Percentiles rank a stretch among this genome's conserved stretches.
These are phyloP conservation scores for Drosophila acutilabella DNA, from an alignment of 2,888 invertebrate species.

Conservation along the genomic window DNA sequence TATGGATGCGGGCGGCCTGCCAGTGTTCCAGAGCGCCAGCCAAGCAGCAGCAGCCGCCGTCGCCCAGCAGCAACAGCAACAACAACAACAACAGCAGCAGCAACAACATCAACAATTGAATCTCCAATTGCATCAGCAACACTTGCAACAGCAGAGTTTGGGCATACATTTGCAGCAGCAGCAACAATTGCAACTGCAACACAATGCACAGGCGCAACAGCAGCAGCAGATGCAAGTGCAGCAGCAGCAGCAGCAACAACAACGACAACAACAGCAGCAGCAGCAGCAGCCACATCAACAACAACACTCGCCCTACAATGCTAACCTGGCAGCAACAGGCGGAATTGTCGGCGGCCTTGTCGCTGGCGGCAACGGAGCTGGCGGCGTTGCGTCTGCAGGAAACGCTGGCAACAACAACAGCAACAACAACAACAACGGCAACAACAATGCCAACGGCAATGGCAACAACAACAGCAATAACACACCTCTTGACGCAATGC, in stretches of 20 bases:
- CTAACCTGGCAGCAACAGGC: slow-evolving; percentile 71
- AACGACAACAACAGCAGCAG: slow-evolving; percentile 43
- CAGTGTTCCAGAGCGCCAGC: slow-evolving; percentile 86
- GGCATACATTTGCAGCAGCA: slow-evolving; percentile 79
- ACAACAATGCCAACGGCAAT: slow-evolving; percentile 42
- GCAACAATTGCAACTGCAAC: slow-evolving; percentile 74
- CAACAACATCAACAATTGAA: slow-evolving; percentile 80
- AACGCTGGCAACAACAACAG: slow-evolving; percentile 43
- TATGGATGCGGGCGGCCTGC: slow-evolving; percentile 86
- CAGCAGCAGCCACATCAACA: slow-evolving; percentile 61
- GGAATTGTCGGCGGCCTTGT: slow-evolving; percentile 80
- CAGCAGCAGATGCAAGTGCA: slow-evolving; percentile 74
- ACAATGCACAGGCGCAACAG: slow-evolving; percentile 83
- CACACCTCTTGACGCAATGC: slow-evolving; percentile 87
- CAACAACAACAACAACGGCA: slow-evolving; percentile 41
- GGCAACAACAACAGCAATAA: slow-evolving; percentile 16
- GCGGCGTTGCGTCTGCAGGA: slow-evolving; percentile 73
- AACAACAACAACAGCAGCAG: slow-evolving; percentile 86
- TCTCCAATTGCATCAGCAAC: slow-evolving; percentile 82
- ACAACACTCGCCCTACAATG: slow-evolving; percentile 80
- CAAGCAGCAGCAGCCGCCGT: slow-evolving; percentile 84
- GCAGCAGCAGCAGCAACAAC: slow-evolving; percentile 68
- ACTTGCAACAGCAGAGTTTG: slow-evolving; percentile 74
- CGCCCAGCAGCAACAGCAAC: slow-evolving; percentile 85
- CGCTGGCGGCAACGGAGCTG: slow-evolving; percentile 83